Evolutionary conservation across 2,797 vertebrate species (phyloP).

Genomic region (Lemur catta): DNA sequence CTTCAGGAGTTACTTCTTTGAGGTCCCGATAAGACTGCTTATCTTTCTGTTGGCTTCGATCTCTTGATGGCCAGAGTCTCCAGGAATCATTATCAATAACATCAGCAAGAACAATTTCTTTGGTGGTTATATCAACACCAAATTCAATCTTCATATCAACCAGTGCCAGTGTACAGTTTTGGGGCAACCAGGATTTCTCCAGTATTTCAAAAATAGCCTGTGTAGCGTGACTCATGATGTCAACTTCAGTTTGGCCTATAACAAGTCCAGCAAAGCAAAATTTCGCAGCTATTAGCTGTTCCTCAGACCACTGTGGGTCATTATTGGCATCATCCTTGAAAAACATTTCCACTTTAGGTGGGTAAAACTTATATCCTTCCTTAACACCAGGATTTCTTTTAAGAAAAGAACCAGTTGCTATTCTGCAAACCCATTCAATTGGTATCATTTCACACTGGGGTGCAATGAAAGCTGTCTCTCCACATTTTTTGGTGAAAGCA

Average conservation of each 20-base stretch:
- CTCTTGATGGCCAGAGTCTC: constrained; percentile 97
- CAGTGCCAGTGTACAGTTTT: constrained; percentile 94
- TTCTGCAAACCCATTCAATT: constrained; percentile 97
- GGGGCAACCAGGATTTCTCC: constrained; percentile 95
- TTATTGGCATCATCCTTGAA: constrained; percentile 99
- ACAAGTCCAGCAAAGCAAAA: constrained; percentile 90
- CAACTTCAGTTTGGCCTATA: constrained; percentile 94
- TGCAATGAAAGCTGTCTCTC: constrained; percentile 93
- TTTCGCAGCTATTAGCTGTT: constrained; percentile 92
- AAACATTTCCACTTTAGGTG: constrained; percentile 97
- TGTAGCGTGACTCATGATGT: constrained; percentile 96
- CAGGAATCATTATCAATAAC: constrained; percentile 99
- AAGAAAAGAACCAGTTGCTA: constrained; percentile 98
- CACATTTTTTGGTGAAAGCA: constrained; percentile 92
- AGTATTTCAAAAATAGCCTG: constrained; percentile 98
- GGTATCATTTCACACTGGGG: constrained; percentile 97
- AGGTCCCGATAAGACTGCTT: constrained; percentile 97
- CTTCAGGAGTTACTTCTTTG: constrained; percentile 97
- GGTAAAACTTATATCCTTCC: constrained; percentile 95
- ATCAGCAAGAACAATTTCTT: constrained; percentile 95
- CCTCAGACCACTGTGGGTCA: constrained; percentile 98
- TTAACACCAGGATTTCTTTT: constrained; percentile 98
- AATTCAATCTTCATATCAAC: constrained; percentile 99
- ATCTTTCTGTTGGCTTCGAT: constrained; percentile 96
- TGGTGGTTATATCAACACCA: constrained; percentile 93